Percentiles rank a stretch among this genome's conserved stretches.
phyloP scores from a whole-genome alignment of 1,140 invertebrate genomes.

The Nasonia longicornis region DNA sequence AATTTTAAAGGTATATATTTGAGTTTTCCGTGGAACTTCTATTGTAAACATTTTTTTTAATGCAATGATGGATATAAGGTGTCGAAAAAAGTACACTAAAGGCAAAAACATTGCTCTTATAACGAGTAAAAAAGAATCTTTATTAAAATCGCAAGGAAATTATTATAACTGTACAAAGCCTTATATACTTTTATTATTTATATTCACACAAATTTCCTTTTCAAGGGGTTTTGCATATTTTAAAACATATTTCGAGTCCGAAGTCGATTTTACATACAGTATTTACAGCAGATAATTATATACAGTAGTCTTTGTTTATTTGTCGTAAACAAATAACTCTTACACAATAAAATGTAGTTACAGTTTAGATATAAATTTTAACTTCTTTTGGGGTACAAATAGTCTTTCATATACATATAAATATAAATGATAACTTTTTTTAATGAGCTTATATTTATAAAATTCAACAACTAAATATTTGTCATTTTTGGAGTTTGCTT shows the following conservation, averaged over 20 bases:
- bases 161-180: conserved; percentile 39
- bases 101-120: neutral
- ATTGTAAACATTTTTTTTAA: too few relatives aligned
- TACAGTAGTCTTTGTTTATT: conserved; percentile 38
- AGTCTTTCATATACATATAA: neutral
- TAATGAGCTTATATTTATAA: conserved; percentile 7
- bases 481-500: conserved; percentile 26
- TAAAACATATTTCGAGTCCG: neutral
- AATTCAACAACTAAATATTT: conserved; percentile 4
- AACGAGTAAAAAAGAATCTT: conserved; percentile 38
- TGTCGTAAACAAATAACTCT: conserved; percentile 26
- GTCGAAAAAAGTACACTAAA: neutral
- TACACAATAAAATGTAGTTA: conserved; percentile 5
- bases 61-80: too few relatives aligned
- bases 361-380: neutral
- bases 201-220: conserved; percentile 34
- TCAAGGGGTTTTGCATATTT: conserved; percentile 10
- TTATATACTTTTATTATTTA: conserved; percentile 27
- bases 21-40: too few relatives aligned
- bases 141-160: conserved; percentile 31
- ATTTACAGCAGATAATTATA: conserved; percentile 7
- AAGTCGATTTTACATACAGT: conserved; percentile 42
- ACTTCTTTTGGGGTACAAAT: conserved; percentile 1
- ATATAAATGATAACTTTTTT: neutral
- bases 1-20: too few relatives aligned